Evolutionary conservation across 2,113 vertebrate species (phyloP), one percentile per base, ranked within the genome.

Genomic region (Donacobius atricapilla): DNA sequence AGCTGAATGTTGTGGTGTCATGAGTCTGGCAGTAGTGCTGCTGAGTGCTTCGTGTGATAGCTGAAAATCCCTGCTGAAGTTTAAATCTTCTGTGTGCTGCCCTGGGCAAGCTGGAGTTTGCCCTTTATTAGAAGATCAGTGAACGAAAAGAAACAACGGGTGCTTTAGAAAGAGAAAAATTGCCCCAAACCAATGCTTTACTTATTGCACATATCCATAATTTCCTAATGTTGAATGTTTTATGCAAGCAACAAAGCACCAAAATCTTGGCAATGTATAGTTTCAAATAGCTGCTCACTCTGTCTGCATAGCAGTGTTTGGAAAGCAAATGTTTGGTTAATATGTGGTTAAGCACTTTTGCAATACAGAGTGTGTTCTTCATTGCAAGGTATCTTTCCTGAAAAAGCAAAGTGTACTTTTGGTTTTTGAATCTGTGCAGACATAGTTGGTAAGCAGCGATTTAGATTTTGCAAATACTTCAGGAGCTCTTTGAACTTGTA

Each of bases 321-420:
- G 65, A 96, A 94, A 96, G 94, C 79, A 97, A 96, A 97, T 89
- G 72, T 96, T 97, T 92, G 89, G 89, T 96, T 96, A 96, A 85
- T 94, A 92, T 0, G 58, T 91, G 95, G 93, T 94, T 96, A 94
- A 96, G 84, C 86, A 86, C 86, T 94, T 94, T 45, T 93, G 89
- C 94, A 94, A 77, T 80, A 85, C 70, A 84, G 86, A 72, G 78
- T 75, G 47, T 79, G 66, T 88, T 96, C 69, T 95, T 92, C 79
- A 44, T 69, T 51, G 69, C 56, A 57, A 85, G 64, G 37, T 88
- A 85, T 87, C 90, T 86, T 77, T 90, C 68, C 54, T 65, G 66
- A 91, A 90, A 96, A 82, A 94, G 69, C 2, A 1, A 87, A 91
- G 64, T 89, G 70, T 95, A 53, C 93, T 87, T 96, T 91, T 76